Evolutionary conservation across 2,113 vertebrate genomes (phyloP).

Genomic region (Seriola quinqueradiata): DNA sequence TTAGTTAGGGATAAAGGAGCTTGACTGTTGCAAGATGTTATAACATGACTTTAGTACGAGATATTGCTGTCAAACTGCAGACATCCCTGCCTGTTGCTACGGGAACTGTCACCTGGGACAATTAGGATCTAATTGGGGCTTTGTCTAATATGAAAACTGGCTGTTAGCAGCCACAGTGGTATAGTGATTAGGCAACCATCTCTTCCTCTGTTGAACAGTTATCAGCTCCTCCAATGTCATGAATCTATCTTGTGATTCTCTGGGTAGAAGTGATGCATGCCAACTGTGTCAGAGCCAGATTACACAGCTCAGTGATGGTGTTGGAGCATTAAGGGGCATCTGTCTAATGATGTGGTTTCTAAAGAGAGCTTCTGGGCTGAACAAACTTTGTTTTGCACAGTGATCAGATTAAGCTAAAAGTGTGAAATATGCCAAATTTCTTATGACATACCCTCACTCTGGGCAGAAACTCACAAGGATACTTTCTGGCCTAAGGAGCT

Average conservation of each 20-base stretch:
- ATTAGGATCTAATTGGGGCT: conserved; percentile 60
- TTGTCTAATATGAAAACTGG: conserved; percentile 63
- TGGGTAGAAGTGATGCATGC: conserved; percentile 53
- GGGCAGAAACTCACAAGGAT: conserved; percentile 30
- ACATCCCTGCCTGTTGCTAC: conserved; percentile 50
- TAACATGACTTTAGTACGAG: conserved; percentile 12
- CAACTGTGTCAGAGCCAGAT: conserved; percentile 69
- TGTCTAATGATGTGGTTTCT: conserved; percentile 67
- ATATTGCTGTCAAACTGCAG: conserved; percentile 33
- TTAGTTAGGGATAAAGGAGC: conserved; percentile 24
- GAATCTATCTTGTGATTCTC: conserved; percentile 59
- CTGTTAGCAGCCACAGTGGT: conserved; percentile 59
- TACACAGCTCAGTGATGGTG: conserved; percentile 69
- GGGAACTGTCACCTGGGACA: conserved; percentile 59
- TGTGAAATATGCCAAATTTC: conserved; percentile 46
- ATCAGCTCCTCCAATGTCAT: conserved; percentile 55
- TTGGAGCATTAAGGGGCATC: conserved; percentile 62
- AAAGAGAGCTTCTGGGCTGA: conserved; percentile 35
- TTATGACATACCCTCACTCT: conserved; percentile 35
- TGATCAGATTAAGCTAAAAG: conserved; percentile 52
- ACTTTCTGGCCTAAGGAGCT: conserved; percentile 19
- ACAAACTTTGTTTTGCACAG: conserved; percentile 27
- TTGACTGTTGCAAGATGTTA: conserved; percentile 23
- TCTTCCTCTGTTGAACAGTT: conserved; percentile 61
- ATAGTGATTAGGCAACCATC: conserved; percentile 58